A percentile compares a stretch with the other conserved stretches of the same genome.
phyloP scores from a whole-genome alignment of 2,113 vertebrate species.

The Pyxicephalus adspersus region DNA sequence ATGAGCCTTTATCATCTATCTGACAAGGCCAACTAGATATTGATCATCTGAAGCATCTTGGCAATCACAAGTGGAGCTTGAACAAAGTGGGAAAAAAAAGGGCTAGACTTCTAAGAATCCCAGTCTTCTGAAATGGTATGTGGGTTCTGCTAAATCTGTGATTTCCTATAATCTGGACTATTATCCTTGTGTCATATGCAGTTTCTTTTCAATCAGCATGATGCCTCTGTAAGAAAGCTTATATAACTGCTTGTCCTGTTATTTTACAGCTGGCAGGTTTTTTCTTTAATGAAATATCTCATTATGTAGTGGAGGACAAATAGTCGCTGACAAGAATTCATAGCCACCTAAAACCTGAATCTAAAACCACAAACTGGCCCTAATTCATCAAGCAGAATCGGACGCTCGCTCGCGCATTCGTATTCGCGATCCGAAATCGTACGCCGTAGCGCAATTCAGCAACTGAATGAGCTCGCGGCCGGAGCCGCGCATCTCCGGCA shows the following conservation, averaged over 20 bases:
- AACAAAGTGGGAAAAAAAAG: conserved; percentile 45
- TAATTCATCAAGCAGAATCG: too few relatives aligned
- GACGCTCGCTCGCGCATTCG: too few relatives aligned
- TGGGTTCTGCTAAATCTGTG: conserved; percentile 33
- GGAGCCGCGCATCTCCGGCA: too few relatives aligned
- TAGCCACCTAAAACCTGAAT: background rate
- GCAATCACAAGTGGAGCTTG: conserved; percentile 59
- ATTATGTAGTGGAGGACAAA: conserved; percentile 9
- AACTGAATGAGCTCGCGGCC: too few relatives aligned
- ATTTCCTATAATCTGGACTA: conserved; percentile 41
- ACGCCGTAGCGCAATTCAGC: too few relatives aligned
- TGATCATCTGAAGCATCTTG: conserved; percentile 66
- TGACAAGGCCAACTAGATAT: conserved; percentile 77
- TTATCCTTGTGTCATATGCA: conserved; percentile 32
- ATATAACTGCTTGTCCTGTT: background rate
- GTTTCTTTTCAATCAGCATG: conserved; percentile 27
- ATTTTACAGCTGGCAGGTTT: background rate
- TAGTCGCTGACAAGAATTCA: background rate
- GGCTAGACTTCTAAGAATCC: conserved; percentile 52
- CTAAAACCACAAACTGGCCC: background rate
- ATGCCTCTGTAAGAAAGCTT: conserved; percentile 2
- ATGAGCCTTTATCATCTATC: conserved; percentile 76
- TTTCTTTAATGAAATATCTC: conserved; percentile 10
- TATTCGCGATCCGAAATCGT: too few relatives aligned
- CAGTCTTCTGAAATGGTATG: conserved; percentile 39